Base-by-base conservation (phyloP, 2,113 vertebrate genomes). In the Lophotis ruficrista region DNA sequence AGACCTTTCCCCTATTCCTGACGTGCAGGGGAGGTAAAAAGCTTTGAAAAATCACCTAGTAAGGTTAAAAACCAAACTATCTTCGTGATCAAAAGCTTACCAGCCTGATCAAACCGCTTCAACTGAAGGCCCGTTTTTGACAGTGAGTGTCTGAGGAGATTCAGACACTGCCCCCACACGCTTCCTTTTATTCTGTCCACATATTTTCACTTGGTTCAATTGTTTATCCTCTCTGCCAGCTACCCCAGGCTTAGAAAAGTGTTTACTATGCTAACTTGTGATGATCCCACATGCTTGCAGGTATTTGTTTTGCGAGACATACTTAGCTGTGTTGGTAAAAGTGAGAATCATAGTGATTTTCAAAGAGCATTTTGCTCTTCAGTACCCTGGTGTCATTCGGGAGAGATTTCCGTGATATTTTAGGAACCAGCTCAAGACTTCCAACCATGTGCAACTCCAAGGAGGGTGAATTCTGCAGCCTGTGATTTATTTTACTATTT, bases 11-110 rank as follows among this genome's bases (percentile, higher is more conserved):
- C 58, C 21, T 95, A 47, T 38, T 76, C 43, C 66, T 94, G 87
- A 91, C 70, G 54, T 62, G n/a, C 30, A 96, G 54, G 45, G 48
- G 53, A 96, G 43, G 30, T 83, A 91, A 92, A 95, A 84, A 54
- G 19, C 56, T 95, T 95, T 95, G 70, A 95, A 97, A 96, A 97
- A 95, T 94, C 68, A 83, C 72, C 60, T 65, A 45, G 33, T 69
- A 92, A 73, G 47, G 88, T 69, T 82, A 85, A 91, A 95, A 91
- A 9, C 7, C 35, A 81, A 90, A 60, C 64, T 37, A 72, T 56
- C 41, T 58, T 57, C 0, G 4, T 85, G 86, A 93, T 88, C 60
- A 80, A 87, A 95, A 92, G 43, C 43, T 88, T 81, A 83, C 41
- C 25, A 43, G 65, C 41, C 43, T 31, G 31, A 92, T 38, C 73